These are phyloP conservation scores for Melanchra persicariae DNA, from an alignment of 2,888 invertebrate genomes.

Conservation along the genomic window DNA sequence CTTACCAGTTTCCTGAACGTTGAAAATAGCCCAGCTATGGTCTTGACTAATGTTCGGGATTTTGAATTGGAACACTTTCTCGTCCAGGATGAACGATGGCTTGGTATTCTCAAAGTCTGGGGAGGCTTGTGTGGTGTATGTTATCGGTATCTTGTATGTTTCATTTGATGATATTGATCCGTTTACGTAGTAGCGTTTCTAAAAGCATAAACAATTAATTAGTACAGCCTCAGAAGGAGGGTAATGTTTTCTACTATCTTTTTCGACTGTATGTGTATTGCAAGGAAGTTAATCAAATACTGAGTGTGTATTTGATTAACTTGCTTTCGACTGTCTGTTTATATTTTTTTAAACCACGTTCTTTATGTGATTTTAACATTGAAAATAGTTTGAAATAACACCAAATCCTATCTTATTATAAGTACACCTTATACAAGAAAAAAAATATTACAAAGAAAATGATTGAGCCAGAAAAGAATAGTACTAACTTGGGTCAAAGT, in stretches of 20 bases:
- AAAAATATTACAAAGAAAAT: not conserved
- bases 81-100: slow-evolving; percentile 82
- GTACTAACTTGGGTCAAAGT: slow-evolving; percentile 79
- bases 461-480: not conserved
- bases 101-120: slow-evolving; percentile 80
- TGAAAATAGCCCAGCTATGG: slow-evolving; percentile 91
- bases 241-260: too few relatives aligned
- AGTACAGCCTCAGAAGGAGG: too few relatives aligned
- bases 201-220: slow-evolving; percentile 40
- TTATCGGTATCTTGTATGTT: slow-evolving; percentile 85
- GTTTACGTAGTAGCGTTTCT: slow-evolving; percentile 85
- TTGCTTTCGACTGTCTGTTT: too few relatives aligned
- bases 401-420: too few relatives aligned
- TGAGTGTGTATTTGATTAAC: too few relatives aligned
- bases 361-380: too few relatives aligned
- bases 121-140: slow-evolving; percentile 77
- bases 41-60: slow-evolving; percentile 73
- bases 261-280: too few relatives aligned
- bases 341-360: too few relatives aligned
- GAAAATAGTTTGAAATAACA: not conserved
- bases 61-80: slow-evolving; percentile 68
- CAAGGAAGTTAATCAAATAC: too few relatives aligned
- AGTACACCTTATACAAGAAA: not conserved
- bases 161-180: slow-evolving; percentile 77
- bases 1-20: slow-evolving; percentile 91